Evolutionary conservation across 2,888 invertebrate genomes (phyloP), one percentile per base, ranked within the genome.

Genomic region (Megastigmus dorsalis): DNA sequence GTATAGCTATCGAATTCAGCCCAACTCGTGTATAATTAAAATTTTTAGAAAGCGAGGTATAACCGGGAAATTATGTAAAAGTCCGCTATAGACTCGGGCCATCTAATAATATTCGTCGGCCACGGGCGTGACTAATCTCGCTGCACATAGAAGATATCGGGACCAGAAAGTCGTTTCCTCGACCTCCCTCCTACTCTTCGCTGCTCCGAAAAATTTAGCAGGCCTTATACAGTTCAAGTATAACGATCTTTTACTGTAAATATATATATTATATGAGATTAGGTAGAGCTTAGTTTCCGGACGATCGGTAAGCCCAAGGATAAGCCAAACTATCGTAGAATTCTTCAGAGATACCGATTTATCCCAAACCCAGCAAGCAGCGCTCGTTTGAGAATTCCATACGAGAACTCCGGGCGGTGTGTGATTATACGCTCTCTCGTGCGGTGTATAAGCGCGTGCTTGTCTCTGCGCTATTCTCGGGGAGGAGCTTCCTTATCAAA

Each of bases 401-500:
- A 55, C 45, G 23, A n/a, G 23, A 38, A 4, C 15, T 7, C 26
- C 10, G 1, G n/a, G 59, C 9, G n/a, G n/a, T n/a, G n/a, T n/a
- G n/a, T n/a, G n/a, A n/a, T n/a, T 2, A 57, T 1, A 0, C 18
- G 4, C 45, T 2, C 4, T n/a, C 13, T 4, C 18, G 30, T 13
- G 7, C 23, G 5, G 5, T 43, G n/a, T n/a, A n/a, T n/a, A n/a
- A n/a, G n/a, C n/a, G n/a, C n/a, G n/a, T n/a, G n/a, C n/a, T 18
- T 23, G 10, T 20, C n/a, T 3, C 54, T n/a, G 36, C 13, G 28
- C 15, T 30, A 41, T 52, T 54, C 59, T 15, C 38, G 23, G 59
- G 54, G 68, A 62, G 57, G 50, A 65, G 62, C 62, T 65, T 74
- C 43, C 65, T 74, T 74, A 74, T 74, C 76, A 70, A 55, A 67